Percentiles rank a stretch among this genome's conserved stretches.
These are phyloP conservation scores for Xiphydria camelus DNA, from an alignment of 2,888 invertebrate species.

Conservation along the genomic window DNA sequence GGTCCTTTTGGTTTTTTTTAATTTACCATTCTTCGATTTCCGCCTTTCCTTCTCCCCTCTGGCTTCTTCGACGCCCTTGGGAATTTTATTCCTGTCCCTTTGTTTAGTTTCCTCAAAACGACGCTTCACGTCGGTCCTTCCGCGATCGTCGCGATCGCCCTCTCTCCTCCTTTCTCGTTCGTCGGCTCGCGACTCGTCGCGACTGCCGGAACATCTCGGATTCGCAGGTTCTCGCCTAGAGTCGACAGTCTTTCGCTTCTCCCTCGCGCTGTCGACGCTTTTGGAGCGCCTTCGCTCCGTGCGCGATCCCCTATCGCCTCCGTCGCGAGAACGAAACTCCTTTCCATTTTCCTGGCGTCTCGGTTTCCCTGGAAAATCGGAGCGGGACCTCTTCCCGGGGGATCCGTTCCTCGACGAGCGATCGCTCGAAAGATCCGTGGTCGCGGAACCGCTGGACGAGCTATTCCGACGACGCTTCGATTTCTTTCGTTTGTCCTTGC, in stretches of 20 bases:
- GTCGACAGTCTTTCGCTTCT: too few relatives aligned
- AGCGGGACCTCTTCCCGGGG: neutral
- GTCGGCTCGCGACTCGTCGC: neutral
- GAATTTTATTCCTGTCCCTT: slow-evolving; percentile 25
- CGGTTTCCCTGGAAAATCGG: neutral
- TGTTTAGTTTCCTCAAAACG: slow-evolving; percentile 21
- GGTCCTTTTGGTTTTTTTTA: slow-evolving; percentile 7
- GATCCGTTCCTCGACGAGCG: slow-evolving; percentile 1
- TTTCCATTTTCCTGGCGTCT: neutral
- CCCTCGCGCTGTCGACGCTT: too few relatives aligned
- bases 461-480: slow-evolving; percentile 33
- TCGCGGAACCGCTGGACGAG: slow-evolving; percentile 33
- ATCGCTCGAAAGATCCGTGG: slow-evolving; percentile 26
- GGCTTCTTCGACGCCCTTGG: slow-evolving; percentile 19
- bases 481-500: slow-evolving; percentile 40
- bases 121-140: neutral
- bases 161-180: slow-evolving; percentile 6
- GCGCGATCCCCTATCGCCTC: too few relatives aligned
- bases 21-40: too few relatives aligned
- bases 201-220: too few relatives aligned
- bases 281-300: too few relatives aligned
- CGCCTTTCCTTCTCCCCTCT: slow-evolving; percentile 26
- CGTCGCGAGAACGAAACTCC: neutral
- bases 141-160: neutral
- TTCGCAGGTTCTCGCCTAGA: too few relatives aligned